Conservation (phyloP, 2,113 vertebrate genomes). For the Atractosteus spatula region DNA sequence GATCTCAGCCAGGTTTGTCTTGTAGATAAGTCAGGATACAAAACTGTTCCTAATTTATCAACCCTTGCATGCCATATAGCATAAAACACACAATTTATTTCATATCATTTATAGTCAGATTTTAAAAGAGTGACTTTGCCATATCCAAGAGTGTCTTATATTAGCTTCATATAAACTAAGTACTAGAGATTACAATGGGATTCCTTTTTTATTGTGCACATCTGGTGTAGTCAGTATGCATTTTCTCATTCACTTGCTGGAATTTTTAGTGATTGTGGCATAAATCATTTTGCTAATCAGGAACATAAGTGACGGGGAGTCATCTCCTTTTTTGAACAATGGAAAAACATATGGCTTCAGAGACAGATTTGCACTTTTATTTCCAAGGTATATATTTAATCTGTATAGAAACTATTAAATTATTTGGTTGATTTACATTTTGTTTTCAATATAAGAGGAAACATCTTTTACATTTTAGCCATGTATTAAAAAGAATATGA, state of each 20-base stretch:
- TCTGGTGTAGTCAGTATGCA: constrained; percentile 99
- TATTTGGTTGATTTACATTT: constrained; percentile 68
- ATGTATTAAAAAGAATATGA: too few species aligned
- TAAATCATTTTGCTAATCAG: constrained; percentile 99
- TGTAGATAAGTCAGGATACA: constrained; percentile 99
- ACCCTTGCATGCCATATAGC: constrained; percentile 96
- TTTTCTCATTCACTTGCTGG: constrained; percentile 98
- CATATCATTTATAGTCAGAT: constrained; percentile 99
- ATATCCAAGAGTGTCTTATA: constrained; percentile 94
- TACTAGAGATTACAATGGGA: constrained; percentile 99
- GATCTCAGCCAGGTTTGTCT: constrained; percentile 99
- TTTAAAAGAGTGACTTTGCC: constrained; percentile 96
- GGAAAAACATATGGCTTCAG: constrained; percentile 98
- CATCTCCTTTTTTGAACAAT: constrained; percentile 98
- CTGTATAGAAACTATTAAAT: constrained; percentile 62
- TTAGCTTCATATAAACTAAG: constrained; percentile 99
- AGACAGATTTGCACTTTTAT: constrained; percentile 81
- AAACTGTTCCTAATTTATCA: constrained; percentile 99
- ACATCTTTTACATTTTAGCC: constrained; percentile 46
- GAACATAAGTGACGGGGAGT: constrained; percentile 99
- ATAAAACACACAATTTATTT: constrained; percentile 99
- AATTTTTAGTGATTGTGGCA: constrained; percentile 99
- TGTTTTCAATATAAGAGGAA: constrained; percentile 49
- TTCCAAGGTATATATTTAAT: constrained; percentile 68
- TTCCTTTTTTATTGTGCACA: constrained; percentile 99